These are phyloP conservation scores for Montipora foliosa DNA, from an alignment of 64 coral and sea anemone species.

Conservation along the genomic window DNA sequence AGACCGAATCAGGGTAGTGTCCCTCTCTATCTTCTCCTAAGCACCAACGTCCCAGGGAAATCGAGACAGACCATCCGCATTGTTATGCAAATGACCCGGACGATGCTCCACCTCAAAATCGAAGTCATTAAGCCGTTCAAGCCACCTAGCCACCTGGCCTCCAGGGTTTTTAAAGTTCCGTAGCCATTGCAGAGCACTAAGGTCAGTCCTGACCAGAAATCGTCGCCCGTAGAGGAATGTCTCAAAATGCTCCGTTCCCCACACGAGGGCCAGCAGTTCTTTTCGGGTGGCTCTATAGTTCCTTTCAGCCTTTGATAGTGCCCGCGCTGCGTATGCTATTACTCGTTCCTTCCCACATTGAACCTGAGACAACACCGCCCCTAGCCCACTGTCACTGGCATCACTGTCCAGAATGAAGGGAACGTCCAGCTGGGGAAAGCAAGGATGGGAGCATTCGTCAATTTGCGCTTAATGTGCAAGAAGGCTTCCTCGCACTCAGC, in stretches of 20 bases:
- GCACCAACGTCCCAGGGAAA: background rate
- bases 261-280: slow-evolving; percentile 54
- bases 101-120: slow-evolving; percentile 62
- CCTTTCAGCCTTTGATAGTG: slow-evolving; percentile 46
- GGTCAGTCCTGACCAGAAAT: slow-evolving; percentile 55
- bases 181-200: slow-evolving; percentile 60
- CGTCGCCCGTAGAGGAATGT: slow-evolving; percentile 58
- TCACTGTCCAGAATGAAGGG: slow-evolving; percentile 40
- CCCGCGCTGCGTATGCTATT: slow-evolving; percentile 29
- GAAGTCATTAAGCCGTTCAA: slow-evolving; percentile 59
- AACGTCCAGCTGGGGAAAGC: slow-evolving; percentile 29
- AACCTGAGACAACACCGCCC: slow-evolving; percentile 66
- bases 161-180: slow-evolving; percentile 62
- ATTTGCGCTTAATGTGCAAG: background rate
- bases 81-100: slow-evolving; percentile 33
- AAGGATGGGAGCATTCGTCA: slow-evolving; percentile 19
- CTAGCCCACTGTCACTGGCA: slow-evolving; percentile 57
- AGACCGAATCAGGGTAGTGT: background rate
- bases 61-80: slow-evolving; percentile 69
- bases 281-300: slow-evolving; percentile 54
- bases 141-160: slow-evolving; percentile 63
- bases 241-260: slow-evolving; percentile 48
- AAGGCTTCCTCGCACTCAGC: slow-evolving; percentile 50
- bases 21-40: background rate
- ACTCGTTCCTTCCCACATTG: slow-evolving; percentile 47